Conservation (phyloP, 64 coral and sea anemone genomes). For the Exaiptasia diaphana region DNA sequence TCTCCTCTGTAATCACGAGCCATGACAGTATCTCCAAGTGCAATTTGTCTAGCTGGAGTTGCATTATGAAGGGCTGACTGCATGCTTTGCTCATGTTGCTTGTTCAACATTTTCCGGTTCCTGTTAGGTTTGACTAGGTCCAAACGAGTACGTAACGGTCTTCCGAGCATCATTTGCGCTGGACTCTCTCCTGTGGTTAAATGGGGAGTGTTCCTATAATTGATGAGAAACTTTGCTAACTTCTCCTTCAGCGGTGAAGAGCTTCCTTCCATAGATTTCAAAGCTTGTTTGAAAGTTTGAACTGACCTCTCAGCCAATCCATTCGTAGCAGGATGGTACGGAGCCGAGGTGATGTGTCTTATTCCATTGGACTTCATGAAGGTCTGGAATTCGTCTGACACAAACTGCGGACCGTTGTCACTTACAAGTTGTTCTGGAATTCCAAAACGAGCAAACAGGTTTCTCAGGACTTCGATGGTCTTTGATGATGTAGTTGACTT, state of each 20-base stretch:
- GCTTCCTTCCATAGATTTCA: no score
- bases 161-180: slow-evolving; percentile 33
- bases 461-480: not conserved
- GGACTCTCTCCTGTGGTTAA: slow-evolving; percentile 61
- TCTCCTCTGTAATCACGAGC: slow-evolving; percentile 23
- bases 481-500: not conserved
- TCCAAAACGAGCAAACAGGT: slow-evolving; percentile 9
- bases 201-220: slow-evolving; percentile 55
- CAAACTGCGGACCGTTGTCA: slow-evolving; percentile 32
- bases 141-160: slow-evolving; percentile 31
- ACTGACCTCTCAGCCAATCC: not conserved
- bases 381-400: not conserved
- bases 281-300: not conserved
- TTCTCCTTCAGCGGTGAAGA: no score
- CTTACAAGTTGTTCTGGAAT: slow-evolving; percentile 8
- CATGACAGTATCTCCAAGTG: slow-evolving; percentile 15
- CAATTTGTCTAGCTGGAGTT: not conserved
- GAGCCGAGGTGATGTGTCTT: not conserved
- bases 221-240: slow-evolving; percentile 60
- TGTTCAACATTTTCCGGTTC: slow-evolving; percentile 5
- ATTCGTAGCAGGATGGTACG: not conserved
- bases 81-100: not conserved
- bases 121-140: slow-evolving; percentile 45
- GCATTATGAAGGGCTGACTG: not conserved
- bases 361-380: not conserved